Percentiles rank a stretch among this genome's conserved stretches.
phyloP scores from a whole-genome alignment of 1,140 invertebrate genomes.

The Teleogryllus occipitalis region DNA sequence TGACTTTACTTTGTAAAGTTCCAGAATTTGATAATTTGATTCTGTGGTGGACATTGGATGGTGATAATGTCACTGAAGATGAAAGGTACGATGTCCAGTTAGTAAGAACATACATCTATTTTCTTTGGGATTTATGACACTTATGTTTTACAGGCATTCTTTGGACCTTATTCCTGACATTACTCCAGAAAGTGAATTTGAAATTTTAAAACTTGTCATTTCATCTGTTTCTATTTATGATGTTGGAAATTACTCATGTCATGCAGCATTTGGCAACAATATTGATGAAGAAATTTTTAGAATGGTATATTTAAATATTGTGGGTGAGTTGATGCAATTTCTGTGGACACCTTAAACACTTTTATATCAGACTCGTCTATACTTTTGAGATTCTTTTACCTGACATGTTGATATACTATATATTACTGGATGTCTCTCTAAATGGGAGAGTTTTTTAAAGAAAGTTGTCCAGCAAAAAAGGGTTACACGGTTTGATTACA shows the following conservation, averaged over 20 bases:
- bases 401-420: neutral
- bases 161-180: neutral
- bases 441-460: neutral
- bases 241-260: conserved; percentile 41
- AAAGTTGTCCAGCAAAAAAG: neutral
- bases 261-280: conserved; percentile 31
- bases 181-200: conserved; percentile 4
- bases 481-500: neutral
- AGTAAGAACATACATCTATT: neutral
- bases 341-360: neutral
- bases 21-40: conserved; percentile 11
- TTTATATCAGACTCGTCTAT: neutral
- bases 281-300: conserved; percentile 26
- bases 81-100: conserved; percentile 28
- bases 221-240: conserved; percentile 33
- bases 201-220: conserved; percentile 19
- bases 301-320: conserved; percentile 24
- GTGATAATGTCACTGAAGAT: conserved; percentile 35
- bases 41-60: conserved; percentile 23
- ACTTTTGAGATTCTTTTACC: conserved; percentile 3
- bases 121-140: conserved; percentile 10
- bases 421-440: neutral
- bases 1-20: conserved; percentile 29
- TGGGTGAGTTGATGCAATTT: conserved; percentile 35
- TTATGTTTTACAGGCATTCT: neutral